Evolutionary conservation across 2,113 vertebrate species (phyloP), one percentile per base, ranked within the genome.

Genomic region (Meriones unguiculatus): DNA sequence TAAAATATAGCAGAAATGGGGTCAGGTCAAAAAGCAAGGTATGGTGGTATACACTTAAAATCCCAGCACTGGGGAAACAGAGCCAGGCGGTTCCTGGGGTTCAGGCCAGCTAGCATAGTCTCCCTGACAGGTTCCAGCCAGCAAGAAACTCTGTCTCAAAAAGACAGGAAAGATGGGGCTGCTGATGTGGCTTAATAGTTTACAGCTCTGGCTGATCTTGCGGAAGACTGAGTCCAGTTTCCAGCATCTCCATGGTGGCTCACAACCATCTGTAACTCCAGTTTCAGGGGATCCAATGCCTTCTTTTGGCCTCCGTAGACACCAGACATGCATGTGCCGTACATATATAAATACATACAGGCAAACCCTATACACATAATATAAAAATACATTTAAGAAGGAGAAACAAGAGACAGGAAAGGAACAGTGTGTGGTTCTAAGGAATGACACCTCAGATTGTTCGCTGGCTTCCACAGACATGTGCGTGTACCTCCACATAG

Each of bases 1-100:
- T 93, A 92, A 95, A 93, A 88, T 54, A 93, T n/a, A 90, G 13
- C n/a, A 85, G 32, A 89, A 30, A 13, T 41, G 70, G 52, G 18
- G 18, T 50, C 38, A 85, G 59, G 15, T 67, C 38, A 67, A 50
- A 85, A 46, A 67, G 15, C 8, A 32, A 46, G 62, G 62, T 18
- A 17, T 50, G 41, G 15, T 46, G 14, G 50, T 20, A 0, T 20
- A 38, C 25, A 50, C 62, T 46, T 86, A 30, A 32, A 32, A 67
- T 67, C 14, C 82, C 82, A 67, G 38, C 41, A 65, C 62, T 85
- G 25, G 82, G 62, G 62, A 85, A 38, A 3, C 59, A 46, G 82
- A 65, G 38, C 9, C 24, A 65, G 81, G 4, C 3, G 5, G 62
- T 15, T 30, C n/a, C 38, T 30, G 38, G 15, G 59, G 14, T 4